Evolutionary conservation across 2,113 vertebrate genomes (phyloP).

Genomic region (Antennarius striatus): DNA sequence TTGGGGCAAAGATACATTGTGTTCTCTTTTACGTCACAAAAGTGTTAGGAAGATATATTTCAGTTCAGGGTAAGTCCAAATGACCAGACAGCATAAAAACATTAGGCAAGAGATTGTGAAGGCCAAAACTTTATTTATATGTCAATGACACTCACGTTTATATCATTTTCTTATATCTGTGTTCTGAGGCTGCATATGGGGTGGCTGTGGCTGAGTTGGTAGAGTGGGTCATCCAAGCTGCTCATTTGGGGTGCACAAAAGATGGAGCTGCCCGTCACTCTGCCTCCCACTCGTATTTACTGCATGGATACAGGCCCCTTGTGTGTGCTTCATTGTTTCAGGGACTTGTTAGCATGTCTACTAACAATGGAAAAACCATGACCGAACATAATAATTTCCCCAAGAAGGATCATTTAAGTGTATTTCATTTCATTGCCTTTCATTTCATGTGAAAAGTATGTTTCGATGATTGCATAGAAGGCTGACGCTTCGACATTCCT

Average conservation of each 20-base stretch:
- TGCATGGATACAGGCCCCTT: too few species aligned
- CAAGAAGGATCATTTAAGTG: too few species aligned
- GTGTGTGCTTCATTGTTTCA: too few species aligned
- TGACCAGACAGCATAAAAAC: neutral
- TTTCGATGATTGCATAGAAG: neutral
- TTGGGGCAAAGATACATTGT: constrained; percentile 39
- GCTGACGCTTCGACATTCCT: neutral
- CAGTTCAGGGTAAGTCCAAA: neutral
- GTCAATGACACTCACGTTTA: constrained; percentile 19
- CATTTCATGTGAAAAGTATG: neutral
- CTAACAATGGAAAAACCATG: neutral
- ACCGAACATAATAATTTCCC: too few species aligned
- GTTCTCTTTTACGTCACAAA: constrained; percentile 41
- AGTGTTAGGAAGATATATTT: constrained; percentile 12
- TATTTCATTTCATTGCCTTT: too few species aligned
- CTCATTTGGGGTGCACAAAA: too few species aligned
- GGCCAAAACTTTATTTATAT: neutral
- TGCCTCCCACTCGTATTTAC: too few species aligned
- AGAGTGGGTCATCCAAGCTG: too few species aligned
- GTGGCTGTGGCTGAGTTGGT: too few species aligned
- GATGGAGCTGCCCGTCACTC: too few species aligned
- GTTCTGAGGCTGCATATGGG: neutral
- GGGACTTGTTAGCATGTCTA: too few species aligned
- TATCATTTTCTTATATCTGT: neutral
- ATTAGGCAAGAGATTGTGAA: neutral